These are phyloP conservation scores for Oxyscelio sp. DNA, from an alignment of 2,888 invertebrate species.

Conservation along the genomic window DNA sequence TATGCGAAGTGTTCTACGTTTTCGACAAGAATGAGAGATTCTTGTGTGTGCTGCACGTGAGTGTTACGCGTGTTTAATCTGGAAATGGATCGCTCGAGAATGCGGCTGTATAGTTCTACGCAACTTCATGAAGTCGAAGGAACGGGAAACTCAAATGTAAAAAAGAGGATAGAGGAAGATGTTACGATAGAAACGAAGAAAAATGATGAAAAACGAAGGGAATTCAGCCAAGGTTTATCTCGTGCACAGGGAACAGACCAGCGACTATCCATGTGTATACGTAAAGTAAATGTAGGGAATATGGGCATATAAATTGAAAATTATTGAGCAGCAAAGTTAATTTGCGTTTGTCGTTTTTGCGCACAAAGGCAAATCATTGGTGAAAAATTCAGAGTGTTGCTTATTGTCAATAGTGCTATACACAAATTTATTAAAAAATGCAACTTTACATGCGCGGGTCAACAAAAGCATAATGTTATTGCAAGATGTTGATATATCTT, in stretches of 20 bases:
- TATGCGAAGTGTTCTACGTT: constrained; percentile 70
- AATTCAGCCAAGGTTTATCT: constrained; percentile 70
- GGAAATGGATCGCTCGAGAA: constrained; percentile 87
- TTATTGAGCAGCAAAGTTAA: no score
- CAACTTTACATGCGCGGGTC: no score
- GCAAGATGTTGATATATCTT: no score
- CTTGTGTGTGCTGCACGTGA: constrained; percentile 81
- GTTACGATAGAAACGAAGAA: constrained; percentile 66
- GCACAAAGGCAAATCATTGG: no score
- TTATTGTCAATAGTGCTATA: no score
- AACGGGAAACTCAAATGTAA: constrained; percentile 74
- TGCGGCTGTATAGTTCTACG: constrained; percentile 79
- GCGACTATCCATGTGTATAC: constrained; percentile 67
- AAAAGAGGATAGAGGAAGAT: constrained; percentile 67
- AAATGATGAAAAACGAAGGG: constrained; percentile 64
- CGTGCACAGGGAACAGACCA: constrained; percentile 78
- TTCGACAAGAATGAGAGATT: constrained; percentile 74
- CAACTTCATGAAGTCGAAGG: constrained; percentile 66
- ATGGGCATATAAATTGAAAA: no score
- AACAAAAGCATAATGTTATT: no score
- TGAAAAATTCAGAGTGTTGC: no score
- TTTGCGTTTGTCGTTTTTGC: no score
- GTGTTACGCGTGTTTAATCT: constrained; percentile 87
- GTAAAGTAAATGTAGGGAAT: constrained; percentile 59
- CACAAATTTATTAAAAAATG: no score